Percentiles rank a stretch among this genome's conserved stretches.
These are phyloP conservation scores for Acanthis flammea DNA, from an alignment of 2,797 vertebrate genomes.

Conservation along the genomic window DNA sequence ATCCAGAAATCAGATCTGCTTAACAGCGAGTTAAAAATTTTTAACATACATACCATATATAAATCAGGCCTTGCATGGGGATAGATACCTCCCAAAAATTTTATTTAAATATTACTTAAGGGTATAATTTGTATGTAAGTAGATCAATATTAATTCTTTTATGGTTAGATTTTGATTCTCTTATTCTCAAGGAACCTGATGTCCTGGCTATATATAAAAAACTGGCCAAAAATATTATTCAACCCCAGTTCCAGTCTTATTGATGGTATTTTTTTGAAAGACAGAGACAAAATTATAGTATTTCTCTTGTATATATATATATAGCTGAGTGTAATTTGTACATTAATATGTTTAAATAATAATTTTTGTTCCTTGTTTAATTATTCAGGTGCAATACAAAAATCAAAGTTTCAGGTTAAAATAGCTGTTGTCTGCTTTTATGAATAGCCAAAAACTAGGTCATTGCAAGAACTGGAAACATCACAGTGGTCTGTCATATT, in stretches of 20 bases:
- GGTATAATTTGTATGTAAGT: background rate
- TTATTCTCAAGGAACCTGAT: background rate
- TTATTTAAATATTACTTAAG: background rate
- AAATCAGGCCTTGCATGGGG: background rate
- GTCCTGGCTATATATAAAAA: background rate
- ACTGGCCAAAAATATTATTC: background rate
- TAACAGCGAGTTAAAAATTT: background rate
- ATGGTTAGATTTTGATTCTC: background rate
- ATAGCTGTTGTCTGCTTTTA: background rate
- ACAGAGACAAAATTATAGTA: background rate
- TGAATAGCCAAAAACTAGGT: constrained; percentile 7
- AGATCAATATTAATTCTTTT: background rate
- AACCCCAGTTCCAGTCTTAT: background rate
- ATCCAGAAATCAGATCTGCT: background rate
- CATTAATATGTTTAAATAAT: background rate
- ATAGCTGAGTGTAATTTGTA: background rate
- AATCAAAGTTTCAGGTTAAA: background rate
- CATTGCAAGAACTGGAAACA: background rate
- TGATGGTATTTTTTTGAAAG: background rate
- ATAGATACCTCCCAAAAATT: background rate
- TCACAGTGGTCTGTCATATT: background rate
- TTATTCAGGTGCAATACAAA: background rate
- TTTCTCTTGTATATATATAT: background rate
- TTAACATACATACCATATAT: background rate
- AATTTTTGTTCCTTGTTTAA: background rate